phyloP scores from a whole-genome alignment of 2,797 vertebrate genomes.

The Mormyrus hasselquistii region DNA sequence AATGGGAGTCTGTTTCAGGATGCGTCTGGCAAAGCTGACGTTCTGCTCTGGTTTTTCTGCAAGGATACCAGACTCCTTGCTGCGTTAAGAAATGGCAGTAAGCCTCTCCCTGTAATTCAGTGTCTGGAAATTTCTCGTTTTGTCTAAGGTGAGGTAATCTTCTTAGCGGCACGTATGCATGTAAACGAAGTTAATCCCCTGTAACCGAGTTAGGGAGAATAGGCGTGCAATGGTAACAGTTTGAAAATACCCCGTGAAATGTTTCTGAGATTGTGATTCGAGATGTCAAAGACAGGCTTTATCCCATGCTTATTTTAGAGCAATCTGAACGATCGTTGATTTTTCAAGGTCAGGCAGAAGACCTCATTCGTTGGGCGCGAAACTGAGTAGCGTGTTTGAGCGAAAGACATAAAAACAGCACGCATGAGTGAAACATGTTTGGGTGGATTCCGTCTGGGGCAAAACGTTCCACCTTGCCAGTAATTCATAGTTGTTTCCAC shows the following conservation, averaged over 20 bases:
- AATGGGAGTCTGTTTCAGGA: neutral
- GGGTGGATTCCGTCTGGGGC: slow-evolving; percentile 6
- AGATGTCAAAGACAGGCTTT: neutral
- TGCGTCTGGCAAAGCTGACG: slow-evolving; percentile 8
- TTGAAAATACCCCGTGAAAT: slow-evolving; percentile 1
- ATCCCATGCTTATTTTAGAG: neutral
- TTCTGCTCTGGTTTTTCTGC: slow-evolving; percentile 13
- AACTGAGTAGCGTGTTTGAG: neutral
- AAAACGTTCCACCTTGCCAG: slow-evolving; percentile 22
- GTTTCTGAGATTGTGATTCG: neutral
- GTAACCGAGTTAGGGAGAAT: neutral
- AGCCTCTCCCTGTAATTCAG: neutral
- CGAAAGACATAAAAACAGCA: neutral
- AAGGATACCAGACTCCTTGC: neutral
- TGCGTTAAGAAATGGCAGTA: neutral
- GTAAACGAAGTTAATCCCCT: slow-evolving; percentile 10
- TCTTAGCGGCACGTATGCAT: neutral
- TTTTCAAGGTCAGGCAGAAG: neutral
- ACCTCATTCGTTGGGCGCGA: neutral
- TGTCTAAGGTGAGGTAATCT: slow-evolving; percentile 14
- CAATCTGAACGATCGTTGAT: neutral
- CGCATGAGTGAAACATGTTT: neutral
- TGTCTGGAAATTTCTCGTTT: neutral
- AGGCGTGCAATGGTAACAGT: neutral
- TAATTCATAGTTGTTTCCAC: slow-evolving; percentile 35